These are phyloP conservation scores for Scatophagus argus DNA, from an alignment of 2,113 vertebrate genomes.

Conservation along the genomic window DNA sequence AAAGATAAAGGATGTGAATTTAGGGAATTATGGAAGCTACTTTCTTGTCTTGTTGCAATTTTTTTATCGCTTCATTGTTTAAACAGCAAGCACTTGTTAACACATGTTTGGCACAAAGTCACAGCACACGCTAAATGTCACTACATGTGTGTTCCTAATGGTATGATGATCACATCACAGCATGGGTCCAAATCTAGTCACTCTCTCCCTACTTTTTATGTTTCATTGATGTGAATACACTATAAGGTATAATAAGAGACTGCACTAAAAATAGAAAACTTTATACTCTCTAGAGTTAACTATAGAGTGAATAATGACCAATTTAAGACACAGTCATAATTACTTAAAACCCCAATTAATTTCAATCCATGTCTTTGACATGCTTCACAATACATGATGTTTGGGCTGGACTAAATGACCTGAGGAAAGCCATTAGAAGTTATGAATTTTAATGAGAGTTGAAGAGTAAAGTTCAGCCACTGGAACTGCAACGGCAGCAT, in stretches of 20 bases:
- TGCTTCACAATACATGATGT: slow-evolving; percentile 15
- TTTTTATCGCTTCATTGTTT: slow-evolving; percentile 20
- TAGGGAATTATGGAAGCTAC: slow-evolving; percentile 15
- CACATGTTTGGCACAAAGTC: slow-evolving; percentile 12
- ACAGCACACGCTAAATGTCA: background rate
- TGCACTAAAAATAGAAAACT: background rate
- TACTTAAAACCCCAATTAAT: background rate
- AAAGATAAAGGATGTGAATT: slow-evolving; percentile 12
- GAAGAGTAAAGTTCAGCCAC: background rate
- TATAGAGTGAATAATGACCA: background rate
- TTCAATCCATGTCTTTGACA: background rate
- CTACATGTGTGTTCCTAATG: background rate
- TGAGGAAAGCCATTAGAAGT: background rate
- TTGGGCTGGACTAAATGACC: background rate
- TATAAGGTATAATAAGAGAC: background rate
- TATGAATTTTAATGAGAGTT: background rate
- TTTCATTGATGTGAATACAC: background rate
- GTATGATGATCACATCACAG: background rate
- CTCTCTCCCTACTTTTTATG: background rate
- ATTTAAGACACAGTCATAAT: background rate
- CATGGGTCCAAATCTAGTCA: background rate
- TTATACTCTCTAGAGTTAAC: background rate
- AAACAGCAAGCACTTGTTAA: slow-evolving; percentile 5
- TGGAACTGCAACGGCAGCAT: slow-evolving; percentile 3
- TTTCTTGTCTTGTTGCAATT: slow-evolving; percentile 17